Conservation (phyloP, 2,888 invertebrate species). For the Notodonta ziczac region DNA sequence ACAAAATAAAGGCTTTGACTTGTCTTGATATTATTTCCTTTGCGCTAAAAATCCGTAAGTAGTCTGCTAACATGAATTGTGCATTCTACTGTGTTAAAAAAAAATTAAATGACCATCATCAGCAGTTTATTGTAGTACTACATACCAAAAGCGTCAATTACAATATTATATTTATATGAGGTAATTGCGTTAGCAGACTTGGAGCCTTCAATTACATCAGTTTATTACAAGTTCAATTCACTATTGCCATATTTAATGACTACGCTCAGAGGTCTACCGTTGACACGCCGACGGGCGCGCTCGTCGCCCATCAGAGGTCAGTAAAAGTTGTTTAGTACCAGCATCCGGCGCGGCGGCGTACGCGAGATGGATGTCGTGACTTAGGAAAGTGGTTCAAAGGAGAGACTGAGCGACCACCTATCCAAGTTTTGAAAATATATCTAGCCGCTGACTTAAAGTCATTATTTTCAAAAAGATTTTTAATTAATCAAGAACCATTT, state of each 20-base stretch:
- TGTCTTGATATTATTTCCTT: no score
- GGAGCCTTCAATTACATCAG: background rate
- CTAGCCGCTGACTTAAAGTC: no score
- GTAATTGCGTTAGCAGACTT: no score
- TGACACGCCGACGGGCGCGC: slow-evolving; percentile 30
- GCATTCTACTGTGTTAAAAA: no score
- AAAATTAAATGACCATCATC: no score
- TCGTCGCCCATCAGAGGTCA: slow-evolving; percentile 32
- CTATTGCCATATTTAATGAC: background rate
- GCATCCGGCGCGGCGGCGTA: slow-evolving; percentile 28
- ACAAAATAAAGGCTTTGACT: background rate
- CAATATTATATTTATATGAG: no score
- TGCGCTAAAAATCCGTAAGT: no score
- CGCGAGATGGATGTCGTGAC: slow-evolving; percentile 47
- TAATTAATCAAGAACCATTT: no score
- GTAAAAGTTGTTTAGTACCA: slow-evolving; percentile 51
- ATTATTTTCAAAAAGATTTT: no score
- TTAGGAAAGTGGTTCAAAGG: slow-evolving; percentile 7
- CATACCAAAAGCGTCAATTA: no score
- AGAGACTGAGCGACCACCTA: background rate
- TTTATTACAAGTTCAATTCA: background rate
- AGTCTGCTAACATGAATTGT: no score
- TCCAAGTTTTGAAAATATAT: background rate
- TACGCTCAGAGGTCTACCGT: slow-evolving; percentile 15
- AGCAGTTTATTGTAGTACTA: no score